Evolutionary conservation across 2,797 vertebrate species (phyloP), one percentile per base, ranked within the genome.

Genomic region (Gallinago stenura): DNA sequence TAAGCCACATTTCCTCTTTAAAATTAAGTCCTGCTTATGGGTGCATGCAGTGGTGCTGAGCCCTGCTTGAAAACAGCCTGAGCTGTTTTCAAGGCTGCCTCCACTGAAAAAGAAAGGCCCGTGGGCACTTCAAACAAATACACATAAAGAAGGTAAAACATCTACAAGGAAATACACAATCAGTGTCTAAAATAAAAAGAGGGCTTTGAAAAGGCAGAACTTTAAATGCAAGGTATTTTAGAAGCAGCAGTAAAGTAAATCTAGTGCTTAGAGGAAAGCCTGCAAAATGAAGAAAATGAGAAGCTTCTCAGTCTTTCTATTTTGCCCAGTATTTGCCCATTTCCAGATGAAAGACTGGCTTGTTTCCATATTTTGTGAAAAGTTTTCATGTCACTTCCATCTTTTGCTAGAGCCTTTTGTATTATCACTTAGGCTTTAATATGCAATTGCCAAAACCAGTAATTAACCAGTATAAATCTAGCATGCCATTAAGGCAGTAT

Each of bases 251-350:
- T 56, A 83, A 89, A 84, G 41, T 41, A 94, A 79, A 88, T 62
- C 78, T 90, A 96, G 57, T 19, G 70, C 82, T 92, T 88, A 87
- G 46, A 95, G 61, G 96, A 83, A 96, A 77, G 65, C 48, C 68
- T 89, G 91, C 78, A 94, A 97, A 97, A 93, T 83, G 95, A 97
- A 93, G 70, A 87, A 88, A 77, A 78, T 60, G 31, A 94, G 98
- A 98, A 98, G 98, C 84, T 98, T 98, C 98, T 98, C 98, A 98
- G 86, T 79, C 66, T 87, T 78, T 87, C 83, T 72, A 30, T 62
- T n/a, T 88, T 50, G 58, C 18, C 45, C 81, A 87, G 8, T 43
- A 88, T 69, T 73, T 71, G 81, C 9, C 7, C 45, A 15, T 95
- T 95, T 83, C 54, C 51, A 87, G 50, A 57, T 65, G 39, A 72